These are phyloP conservation scores for Petrocephalus schoutedeni DNA, from an alignment of 2,797 vertebrate genomes.

Conservation along the genomic window DNA sequence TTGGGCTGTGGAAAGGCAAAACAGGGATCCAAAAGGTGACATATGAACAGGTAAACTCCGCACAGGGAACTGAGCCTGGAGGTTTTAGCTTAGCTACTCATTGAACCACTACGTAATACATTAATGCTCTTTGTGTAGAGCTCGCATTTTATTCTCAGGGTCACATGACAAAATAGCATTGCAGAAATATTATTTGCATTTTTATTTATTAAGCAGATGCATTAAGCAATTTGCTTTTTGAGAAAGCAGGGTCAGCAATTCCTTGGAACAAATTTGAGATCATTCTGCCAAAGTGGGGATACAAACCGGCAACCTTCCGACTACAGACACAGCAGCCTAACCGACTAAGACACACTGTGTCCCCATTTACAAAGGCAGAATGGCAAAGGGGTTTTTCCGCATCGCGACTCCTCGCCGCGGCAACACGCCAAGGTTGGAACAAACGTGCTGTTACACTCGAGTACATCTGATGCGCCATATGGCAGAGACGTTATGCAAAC, in stretches of 20 bases:
- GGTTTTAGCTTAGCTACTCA: neutral
- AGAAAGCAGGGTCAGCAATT: neutral
- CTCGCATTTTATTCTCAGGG: neutral
- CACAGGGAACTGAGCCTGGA: neutral
- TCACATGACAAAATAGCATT: neutral
- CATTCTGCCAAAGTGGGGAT: neutral
- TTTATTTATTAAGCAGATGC: neutral
- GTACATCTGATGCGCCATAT: neutral
- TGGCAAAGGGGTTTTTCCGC: neutral
- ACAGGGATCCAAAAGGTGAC: neutral
- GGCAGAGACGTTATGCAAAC: neutral
- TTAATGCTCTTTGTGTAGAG: neutral
- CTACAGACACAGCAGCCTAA: neutral
- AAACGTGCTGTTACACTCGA: neutral
- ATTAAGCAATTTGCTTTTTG: neutral
- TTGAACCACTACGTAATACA: neutral
- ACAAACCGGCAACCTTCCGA: neutral
- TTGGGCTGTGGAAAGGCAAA: neutral
- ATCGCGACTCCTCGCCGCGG: neutral
- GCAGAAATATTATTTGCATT: neutral
- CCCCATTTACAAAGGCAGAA: neutral
- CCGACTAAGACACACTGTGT: neutral
- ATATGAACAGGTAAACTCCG: neutral
- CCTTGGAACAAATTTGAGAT: neutral
- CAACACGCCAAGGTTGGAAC: neutral